Evolutionary conservation across 2,113 vertebrate species (phyloP).

Genomic region (Marmota flaviventris): DNA sequence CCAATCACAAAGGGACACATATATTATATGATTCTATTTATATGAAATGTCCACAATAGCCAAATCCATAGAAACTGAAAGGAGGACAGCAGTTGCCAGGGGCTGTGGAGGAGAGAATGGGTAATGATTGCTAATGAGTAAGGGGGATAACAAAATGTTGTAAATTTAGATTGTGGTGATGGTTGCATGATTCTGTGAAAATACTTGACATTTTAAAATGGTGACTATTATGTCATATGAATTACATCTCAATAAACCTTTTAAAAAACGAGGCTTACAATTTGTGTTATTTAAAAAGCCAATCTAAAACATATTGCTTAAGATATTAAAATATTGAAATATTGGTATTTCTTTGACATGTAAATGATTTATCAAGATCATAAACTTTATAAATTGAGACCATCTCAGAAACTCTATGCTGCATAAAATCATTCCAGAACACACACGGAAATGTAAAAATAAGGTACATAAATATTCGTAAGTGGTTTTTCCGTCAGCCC

Average conservation of each 20-base stretch:
- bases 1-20: neutral
- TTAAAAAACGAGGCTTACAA: neutral
- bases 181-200: neutral
- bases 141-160: neutral
- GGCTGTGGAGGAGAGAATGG: neutral
- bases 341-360: constrained; percentile 45
- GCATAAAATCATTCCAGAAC: neutral
- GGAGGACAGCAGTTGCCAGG: neutral
- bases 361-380: neutral
- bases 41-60: neutral
- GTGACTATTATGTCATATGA: neutral
- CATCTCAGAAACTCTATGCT: neutral
- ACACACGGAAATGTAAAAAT: neutral
- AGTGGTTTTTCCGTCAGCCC: neutral
- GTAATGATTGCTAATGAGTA: neutral
- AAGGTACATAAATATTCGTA: neutral
- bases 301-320: constrained; percentile 32
- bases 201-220: neutral
- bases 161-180: neutral
- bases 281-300: neutral
- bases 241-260: constrained; percentile 36
- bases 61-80: constrained; percentile 3
- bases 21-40: neutral
- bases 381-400: constrained; percentile 34
- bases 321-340: constrained; percentile 33